Evolutionary conservation across 2,888 invertebrate genomes (phyloP).

Genomic region (Tinea semifulvella): DNA sequence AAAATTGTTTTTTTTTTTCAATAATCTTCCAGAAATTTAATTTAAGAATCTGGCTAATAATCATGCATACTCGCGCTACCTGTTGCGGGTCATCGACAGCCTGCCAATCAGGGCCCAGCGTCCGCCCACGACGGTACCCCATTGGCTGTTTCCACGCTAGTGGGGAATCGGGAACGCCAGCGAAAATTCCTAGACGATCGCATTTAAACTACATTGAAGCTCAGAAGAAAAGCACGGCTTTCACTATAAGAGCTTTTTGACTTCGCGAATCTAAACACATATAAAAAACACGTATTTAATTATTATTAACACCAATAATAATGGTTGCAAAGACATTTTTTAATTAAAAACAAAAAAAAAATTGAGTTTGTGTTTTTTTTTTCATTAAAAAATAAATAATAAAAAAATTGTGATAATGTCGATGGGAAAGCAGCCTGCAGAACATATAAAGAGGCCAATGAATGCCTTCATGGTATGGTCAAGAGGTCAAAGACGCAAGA

Average conservation of each 20-base stretch:
- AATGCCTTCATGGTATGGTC: conserved; percentile 97
- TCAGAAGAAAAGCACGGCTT: conserved; percentile 62
- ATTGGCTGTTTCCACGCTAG: conserved; percentile 39
- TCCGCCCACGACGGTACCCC: conserved; percentile 49
- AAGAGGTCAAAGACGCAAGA: conserved; percentile 85
- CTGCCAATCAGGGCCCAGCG: conserved; percentile 52
- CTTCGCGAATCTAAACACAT: conserved; percentile 30
- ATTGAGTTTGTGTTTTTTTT: conserved; percentile 11
- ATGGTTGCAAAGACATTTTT: conserved; percentile 11
- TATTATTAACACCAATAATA: too few relatives aligned
- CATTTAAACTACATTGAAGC: conserved; percentile 51
- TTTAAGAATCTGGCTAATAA: conserved; percentile 63
- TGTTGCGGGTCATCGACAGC: conserved; percentile 63
- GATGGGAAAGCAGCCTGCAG: conserved; percentile 56
- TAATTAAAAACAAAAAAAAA: conserved; percentile 15
- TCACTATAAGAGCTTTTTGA: conserved; percentile 28
- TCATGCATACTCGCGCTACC: conserved; percentile 64
- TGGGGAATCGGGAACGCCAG: conserved; percentile 37
- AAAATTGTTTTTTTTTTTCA: too few relatives aligned
- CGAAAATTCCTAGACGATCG: conserved; percentile 32
- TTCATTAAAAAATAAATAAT: too few relatives aligned
- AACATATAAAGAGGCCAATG: conserved; percentile 94
- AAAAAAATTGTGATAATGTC: conserved; percentile 36
- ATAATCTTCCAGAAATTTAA: conserved; percentile 41
- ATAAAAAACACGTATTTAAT: background rate